A percentile compares a stretch with the other conserved stretches of the same genome.
phyloP scores from a whole-genome alignment of 2,797 vertebrate genomes.

The Octomys mimax region DNA sequence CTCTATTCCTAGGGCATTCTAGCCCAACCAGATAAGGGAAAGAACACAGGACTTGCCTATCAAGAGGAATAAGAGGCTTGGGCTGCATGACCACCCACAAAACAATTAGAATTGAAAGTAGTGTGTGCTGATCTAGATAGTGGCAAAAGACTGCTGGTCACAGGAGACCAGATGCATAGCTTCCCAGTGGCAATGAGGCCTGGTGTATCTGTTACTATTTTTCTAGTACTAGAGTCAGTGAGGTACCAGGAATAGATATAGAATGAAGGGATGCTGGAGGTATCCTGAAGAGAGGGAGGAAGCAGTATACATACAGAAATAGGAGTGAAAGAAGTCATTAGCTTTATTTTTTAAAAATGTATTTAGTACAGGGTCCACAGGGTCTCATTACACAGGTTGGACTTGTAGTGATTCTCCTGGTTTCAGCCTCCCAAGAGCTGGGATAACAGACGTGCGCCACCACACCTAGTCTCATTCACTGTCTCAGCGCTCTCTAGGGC shows the following conservation, averaged over 20 bases:
- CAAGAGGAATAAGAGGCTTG: neutral
- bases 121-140: neutral
- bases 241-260: neutral
- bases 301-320: neutral
- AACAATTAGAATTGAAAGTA: neutral
- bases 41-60: neutral
- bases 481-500: too few relatives aligned
- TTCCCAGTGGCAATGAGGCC: neutral
- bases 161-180: neutral
- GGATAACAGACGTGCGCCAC: too few relatives aligned
- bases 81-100: neutral
- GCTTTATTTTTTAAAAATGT: neutral
- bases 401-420: too few relatives aligned
- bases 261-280: neutral
- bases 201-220: neutral
- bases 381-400: too few relatives aligned
- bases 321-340: neutral
- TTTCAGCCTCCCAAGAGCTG: too few relatives aligned
- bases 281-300: neutral
- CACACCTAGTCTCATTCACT: too few relatives aligned
- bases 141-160: neutral
- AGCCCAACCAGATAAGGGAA: neutral
- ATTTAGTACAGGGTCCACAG: too few relatives aligned
- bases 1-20: neutral
- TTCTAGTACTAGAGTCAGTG: neutral